Evolutionary conservation across 2,797 vertebrate genomes (phyloP).

Genomic region (Anisognathus igniventris): DNA sequence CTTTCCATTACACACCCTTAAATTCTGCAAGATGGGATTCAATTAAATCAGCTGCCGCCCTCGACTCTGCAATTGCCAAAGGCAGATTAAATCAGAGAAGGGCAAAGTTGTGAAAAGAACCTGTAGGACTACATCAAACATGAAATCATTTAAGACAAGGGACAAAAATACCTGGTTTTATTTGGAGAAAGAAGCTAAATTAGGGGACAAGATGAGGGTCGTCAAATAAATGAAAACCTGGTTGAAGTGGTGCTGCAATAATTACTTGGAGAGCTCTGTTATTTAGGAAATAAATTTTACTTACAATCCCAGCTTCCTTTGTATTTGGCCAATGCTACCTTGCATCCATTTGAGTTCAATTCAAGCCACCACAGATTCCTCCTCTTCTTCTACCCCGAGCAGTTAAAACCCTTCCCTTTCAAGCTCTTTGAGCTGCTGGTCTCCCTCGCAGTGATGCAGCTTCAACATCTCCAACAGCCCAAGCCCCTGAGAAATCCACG

Average conservation of each 20-base stretch:
- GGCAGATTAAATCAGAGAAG: neutral
- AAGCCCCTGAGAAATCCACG: slow-evolving; percentile 18
- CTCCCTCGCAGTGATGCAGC: neutral
- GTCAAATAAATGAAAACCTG: neutral
- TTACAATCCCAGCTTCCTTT: slow-evolving; percentile 36
- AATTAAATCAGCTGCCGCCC: neutral
- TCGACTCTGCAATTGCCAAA: neutral
- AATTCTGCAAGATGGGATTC: neutral
- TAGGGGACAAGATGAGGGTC: neutral
- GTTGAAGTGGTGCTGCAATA: fast-evolving
- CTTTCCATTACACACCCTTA: neutral
- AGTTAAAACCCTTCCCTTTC: neutral
- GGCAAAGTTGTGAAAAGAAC: neutral
- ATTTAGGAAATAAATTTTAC: slow-evolving; percentile 31
- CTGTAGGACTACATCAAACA: neutral
- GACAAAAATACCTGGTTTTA: neutral
- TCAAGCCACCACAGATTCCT: neutral
- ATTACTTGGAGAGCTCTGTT: neutral
- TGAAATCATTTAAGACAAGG: neutral
- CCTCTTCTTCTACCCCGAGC: neutral
- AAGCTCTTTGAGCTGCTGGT: neutral
- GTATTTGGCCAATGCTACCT: neutral
- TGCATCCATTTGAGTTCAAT: neutral
- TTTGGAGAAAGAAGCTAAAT: neutral
- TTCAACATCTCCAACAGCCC: neutral